phyloP scores from a whole-genome alignment of 2,797 vertebrate species.

The Urosaurus nigricauda region DNA sequence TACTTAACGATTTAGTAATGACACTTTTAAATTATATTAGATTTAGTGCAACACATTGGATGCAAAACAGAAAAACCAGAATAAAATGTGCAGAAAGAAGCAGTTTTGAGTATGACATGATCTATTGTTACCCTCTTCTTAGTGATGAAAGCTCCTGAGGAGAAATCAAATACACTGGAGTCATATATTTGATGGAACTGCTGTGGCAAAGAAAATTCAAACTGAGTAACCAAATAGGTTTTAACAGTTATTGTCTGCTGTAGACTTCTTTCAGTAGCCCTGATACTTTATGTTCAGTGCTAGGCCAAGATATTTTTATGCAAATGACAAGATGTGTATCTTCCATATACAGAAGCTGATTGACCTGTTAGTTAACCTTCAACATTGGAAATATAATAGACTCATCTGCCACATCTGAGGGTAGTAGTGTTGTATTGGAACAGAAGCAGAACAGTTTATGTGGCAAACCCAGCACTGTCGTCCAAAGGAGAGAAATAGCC shows the following conservation, averaged over 20 bases:
- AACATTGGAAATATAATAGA: too few relatives aligned
- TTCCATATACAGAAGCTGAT: too few relatives aligned
- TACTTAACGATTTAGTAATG: neutral
- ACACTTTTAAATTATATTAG: slow-evolving; percentile 25
- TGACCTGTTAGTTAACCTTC: too few relatives aligned
- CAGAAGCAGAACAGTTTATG: too few relatives aligned
- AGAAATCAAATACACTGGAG: slow-evolving; percentile 33
- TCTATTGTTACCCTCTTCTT: slow-evolving; percentile 20
- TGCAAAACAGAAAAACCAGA: slow-evolving; percentile 26
- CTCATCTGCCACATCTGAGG: too few relatives aligned
- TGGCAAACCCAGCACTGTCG: too few relatives aligned
- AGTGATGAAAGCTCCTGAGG: slow-evolving; percentile 34
- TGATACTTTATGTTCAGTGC: neutral
- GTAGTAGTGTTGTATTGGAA: too few relatives aligned
- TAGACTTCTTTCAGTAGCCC: neutral
- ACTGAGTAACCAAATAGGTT: slow-evolving; percentile 23
- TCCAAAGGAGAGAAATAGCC: too few relatives aligned
- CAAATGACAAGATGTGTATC: too few relatives aligned
- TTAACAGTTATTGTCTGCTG: slow-evolving; percentile 26
- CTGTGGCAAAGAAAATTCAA: slow-evolving; percentile 44
- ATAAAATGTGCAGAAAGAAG: slow-evolving; percentile 24
- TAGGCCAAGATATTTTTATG: too few relatives aligned
- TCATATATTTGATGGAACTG: slow-evolving; percentile 22
- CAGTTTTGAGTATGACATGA: neutral
- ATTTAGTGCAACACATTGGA: neutral